Percentiles rank a stretch among this genome's conserved stretches.
These are phyloP conservation scores for Myotis vivesi DNA, from an alignment of 2,797 vertebrate species.

Conservation along the genomic window DNA sequence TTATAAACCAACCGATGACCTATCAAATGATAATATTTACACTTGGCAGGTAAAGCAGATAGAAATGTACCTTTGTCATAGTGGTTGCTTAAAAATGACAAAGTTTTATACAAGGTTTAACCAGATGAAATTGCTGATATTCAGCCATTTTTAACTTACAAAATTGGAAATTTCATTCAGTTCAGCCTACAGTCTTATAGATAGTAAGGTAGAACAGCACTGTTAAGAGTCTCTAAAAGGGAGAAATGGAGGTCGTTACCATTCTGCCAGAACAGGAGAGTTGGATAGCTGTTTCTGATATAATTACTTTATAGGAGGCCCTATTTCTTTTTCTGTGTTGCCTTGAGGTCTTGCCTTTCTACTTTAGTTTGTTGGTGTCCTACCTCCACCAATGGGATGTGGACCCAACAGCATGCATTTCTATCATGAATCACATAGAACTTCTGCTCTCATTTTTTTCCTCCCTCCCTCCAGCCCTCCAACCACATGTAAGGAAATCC, in stretches of 20 bases:
- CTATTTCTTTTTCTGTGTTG: neutral
- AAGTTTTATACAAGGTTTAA: conserved; percentile 1
- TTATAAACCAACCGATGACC: neutral
- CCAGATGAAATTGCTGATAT: neutral
- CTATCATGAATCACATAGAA: neutral
- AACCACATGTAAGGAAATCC: neutral
- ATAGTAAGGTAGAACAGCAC: neutral
- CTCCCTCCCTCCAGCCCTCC: neutral
- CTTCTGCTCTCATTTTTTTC: neutral
- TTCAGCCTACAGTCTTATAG: neutral
- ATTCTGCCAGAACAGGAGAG: neutral
- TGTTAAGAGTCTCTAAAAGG: neutral
- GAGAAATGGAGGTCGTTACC: neutral
- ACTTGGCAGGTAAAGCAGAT: neutral
- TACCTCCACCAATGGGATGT: rapidly evolving
- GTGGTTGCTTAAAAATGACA: neutral
- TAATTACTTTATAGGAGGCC: neutral
- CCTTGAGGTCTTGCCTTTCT: conserved; percentile 3
- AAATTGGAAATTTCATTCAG: conserved; percentile 18
- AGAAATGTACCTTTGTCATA: neutral
- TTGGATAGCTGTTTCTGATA: neutral
- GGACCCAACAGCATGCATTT: neutral
- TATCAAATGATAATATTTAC: conserved; percentile 18
- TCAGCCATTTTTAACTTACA: conserved; percentile 20
- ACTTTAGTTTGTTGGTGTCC: neutral